A percentile compares a stretch with the other conserved stretches of the same genome.
Conservation (phyloP, 2,797 vertebrate species). For the Syngnathus rostellatus region DNA sequence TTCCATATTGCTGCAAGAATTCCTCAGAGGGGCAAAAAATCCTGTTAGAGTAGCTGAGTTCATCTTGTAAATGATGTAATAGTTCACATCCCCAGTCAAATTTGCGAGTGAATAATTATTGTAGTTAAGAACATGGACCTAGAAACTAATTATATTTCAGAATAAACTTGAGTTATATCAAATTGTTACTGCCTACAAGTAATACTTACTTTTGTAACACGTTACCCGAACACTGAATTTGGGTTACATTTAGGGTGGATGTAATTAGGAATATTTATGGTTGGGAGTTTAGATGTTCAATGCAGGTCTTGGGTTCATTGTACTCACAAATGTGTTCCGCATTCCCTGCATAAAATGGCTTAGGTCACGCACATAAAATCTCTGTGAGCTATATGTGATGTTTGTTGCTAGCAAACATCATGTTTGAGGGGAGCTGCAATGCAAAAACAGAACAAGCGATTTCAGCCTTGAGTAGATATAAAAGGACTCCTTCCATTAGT, state of each 20-base stretch:
- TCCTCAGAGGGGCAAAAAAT: too few relatives aligned
- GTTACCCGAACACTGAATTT: too few relatives aligned
- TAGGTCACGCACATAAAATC: slow-evolving; percentile 40
- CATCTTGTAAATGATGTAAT: too few relatives aligned
- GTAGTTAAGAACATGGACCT: too few relatives aligned
- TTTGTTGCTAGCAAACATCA: slow-evolving; percentile 29
- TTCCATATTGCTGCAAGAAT: too few relatives aligned
- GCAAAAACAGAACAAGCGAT: slow-evolving; percentile 59
- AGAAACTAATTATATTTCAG: too few relatives aligned
- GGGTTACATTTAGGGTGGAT: background rate
- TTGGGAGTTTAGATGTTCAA: background rate
- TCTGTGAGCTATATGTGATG: slow-evolving; percentile 46
- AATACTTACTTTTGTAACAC: too few relatives aligned
- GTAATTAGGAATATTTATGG: background rate
- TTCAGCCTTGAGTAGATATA: slow-evolving; percentile 65
- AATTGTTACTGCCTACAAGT: too few relatives aligned
- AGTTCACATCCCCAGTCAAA: too few relatives aligned
- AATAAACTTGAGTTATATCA: too few relatives aligned
- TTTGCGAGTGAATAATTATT: too few relatives aligned
- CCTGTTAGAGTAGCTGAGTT: too few relatives aligned
- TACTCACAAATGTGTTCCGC: slow-evolving; percentile 22
- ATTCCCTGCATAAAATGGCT: slow-evolving; percentile 42
- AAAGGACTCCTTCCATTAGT: slow-evolving; percentile 68
- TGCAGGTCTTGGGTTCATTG: background rate
- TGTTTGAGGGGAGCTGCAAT: slow-evolving; percentile 42